Conservation (phyloP, 2,888 invertebrate genomes). For the Netelia melanura region DNA sequence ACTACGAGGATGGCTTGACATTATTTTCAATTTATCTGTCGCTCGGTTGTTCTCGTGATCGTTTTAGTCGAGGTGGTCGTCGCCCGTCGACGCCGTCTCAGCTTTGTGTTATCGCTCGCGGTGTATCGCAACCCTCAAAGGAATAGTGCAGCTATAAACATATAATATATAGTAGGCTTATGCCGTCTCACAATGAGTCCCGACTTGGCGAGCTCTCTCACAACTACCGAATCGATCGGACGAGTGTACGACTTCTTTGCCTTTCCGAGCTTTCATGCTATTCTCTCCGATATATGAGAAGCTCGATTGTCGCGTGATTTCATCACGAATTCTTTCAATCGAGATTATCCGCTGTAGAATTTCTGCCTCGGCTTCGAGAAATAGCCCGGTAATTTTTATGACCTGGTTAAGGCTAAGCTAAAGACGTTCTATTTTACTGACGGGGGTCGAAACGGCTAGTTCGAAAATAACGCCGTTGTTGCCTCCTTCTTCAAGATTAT, state of each 20-base stretch:
- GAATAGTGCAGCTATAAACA: conserved; percentile 32
- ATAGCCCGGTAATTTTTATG: neutral
- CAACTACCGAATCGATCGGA: conserved; percentile 50
- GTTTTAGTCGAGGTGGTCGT: conserved; percentile 63
- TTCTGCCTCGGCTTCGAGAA: neutral
- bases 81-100: conserved; percentile 64
- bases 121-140: conserved; percentile 60
- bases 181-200: conserved; percentile 51
- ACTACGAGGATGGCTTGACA: conserved; percentile 55
- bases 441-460: no score
- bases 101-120: conserved; percentile 58
- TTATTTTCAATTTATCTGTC: conserved; percentile 76
- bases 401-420: no score
- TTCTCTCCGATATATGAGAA: conserved; percentile 29
- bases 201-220: conserved; percentile 15
- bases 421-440: no score
- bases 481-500: no score
- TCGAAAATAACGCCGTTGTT: no score
- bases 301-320: conserved; percentile 45
- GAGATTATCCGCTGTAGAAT: neutral
- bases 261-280: conserved; percentile 42
- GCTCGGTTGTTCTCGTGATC: conserved; percentile 42
- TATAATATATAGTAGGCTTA: neutral
- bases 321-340: conserved; percentile 54
- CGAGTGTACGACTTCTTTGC: conserved; percentile 34